Base-by-base conservation (phyloP, 2,113 vertebrate species). In the Podiceps cristatus region DNA sequence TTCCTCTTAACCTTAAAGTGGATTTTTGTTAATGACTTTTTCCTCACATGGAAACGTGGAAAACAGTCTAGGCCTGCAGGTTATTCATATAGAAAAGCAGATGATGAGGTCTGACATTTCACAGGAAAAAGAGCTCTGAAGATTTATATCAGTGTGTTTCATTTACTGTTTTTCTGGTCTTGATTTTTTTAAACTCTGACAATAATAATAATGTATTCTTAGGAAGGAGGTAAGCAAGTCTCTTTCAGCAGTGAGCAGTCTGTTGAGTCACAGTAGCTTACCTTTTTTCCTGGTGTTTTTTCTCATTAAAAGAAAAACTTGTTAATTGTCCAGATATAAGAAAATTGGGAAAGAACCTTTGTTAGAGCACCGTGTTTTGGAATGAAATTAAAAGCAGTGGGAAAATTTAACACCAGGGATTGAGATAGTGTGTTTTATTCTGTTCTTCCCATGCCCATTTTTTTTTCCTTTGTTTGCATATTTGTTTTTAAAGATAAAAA, bases 11-110 rank as follows among this genome's bases (percentile, higher is more conserved):
- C 55, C 59, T 78, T 88, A 59, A 81, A 90, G 76, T 3, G 96
- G 93, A 66, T 84, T 94, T 96, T 94, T 92, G 66, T 82, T 84
- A 79, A 67, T 95, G 80, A 58, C 49, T 13, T 87, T 63, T 89
- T 91, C 85, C 63, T 94, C 45, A 55, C 13, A 27, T 89, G 86
- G 56, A 92, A 88, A 91, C 3, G 1, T 63, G 56, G 56, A 95
- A 66, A 78, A 42, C 71, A 87, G 37, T 49, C 77, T 93, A 45
- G 44, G 60, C 42, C 49, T 85, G 66, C 71, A 88, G 71, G 59
- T 93, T 85, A 47, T 93, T 95, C 64, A 29, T 62, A 40, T 16
- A 90, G 66, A 94, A 88, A 91, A 77, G 35, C 37, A 73, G 55
- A 82, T 85, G 7, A 96, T 76, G 71, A 87, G 14, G 28, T 88